Evolutionary conservation across 2,888 invertebrate species (phyloP).

Genomic region (Gnatocerus cornutus): DNA sequence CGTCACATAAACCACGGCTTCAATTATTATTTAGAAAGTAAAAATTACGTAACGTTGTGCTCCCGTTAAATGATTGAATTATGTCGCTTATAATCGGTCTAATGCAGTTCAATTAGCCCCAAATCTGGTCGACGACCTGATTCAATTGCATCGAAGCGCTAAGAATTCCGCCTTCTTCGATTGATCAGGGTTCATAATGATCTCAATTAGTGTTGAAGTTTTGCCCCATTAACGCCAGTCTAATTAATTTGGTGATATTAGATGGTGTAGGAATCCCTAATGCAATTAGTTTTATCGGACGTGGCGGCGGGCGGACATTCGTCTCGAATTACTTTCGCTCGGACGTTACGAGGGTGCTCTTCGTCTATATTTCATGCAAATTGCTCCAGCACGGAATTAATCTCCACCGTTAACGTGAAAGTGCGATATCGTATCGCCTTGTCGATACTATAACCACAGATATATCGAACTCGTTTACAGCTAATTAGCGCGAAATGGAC

Average conservation of each 20-base stretch:
- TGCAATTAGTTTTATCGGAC: constrained; percentile 48
- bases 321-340: constrained; percentile 37
- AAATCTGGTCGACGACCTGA: constrained; percentile 37
- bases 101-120: constrained; percentile 17
- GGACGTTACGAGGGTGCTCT: constrained; percentile 29
- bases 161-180: constrained; percentile 5
- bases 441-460: constrained; percentile 36
- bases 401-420: constrained; percentile 26
- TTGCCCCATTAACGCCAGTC: constrained; percentile 31
- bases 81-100: constrained; percentile 5
- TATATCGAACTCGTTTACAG: constrained; percentile 40
- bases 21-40: constrained; percentile 37
- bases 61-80: constrained; percentile 25
- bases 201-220: constrained; percentile 19
- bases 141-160: constrained; percentile 9
- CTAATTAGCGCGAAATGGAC: constrained; percentile 42
- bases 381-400: constrained; percentile 6
- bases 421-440: constrained; percentile 37
- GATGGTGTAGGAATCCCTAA: constrained; percentile 36
- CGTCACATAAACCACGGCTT: constrained; percentile 29
- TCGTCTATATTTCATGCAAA: constrained; percentile 25
- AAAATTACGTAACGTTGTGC: constrained; percentile 28
- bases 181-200: too few species aligned
- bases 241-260: constrained; percentile 48
- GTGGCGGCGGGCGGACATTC: constrained; percentile 35